These are phyloP conservation scores for Drosophila tanythrix DNA, from an alignment of 2,888 invertebrate species.

Conservation along the genomic window DNA sequence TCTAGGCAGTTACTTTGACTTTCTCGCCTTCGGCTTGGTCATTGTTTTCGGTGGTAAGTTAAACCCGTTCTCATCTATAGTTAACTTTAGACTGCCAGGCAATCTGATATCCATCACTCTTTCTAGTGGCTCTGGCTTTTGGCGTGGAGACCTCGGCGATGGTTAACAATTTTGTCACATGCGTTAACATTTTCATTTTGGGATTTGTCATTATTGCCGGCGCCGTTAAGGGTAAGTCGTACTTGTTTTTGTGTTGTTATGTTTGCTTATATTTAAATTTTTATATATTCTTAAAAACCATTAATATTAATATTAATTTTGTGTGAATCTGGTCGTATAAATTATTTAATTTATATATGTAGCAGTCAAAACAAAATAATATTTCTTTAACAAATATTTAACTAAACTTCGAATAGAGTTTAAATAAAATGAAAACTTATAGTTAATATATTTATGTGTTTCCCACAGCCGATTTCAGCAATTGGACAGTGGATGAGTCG, in stretches of 20 bases:
- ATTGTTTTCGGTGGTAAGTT: conserved; percentile 88
- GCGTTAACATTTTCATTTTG: conserved; percentile 90
- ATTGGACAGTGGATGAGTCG: conserved; percentile 86
- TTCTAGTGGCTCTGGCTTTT: conserved; percentile 88
- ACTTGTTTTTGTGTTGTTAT: not conserved
- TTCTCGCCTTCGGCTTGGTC: conserved; percentile 89
- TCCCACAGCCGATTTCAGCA: conserved; percentile 85
- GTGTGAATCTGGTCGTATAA: not conserved
- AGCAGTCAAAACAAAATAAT: not conserved
- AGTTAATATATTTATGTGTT: not conserved
- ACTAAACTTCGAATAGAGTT: not conserved
- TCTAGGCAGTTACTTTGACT: conserved; percentile 90
- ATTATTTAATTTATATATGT: not conserved
- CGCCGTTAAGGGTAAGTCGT: conserved; percentile 87
- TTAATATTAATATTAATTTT: not conserved
- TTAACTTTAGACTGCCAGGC: not conserved
- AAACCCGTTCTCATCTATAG: not conserved
- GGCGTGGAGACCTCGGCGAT: conserved; percentile 92
- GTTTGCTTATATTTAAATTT: not conserved
- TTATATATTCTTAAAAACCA: not conserved
- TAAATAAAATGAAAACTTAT: not conserved
- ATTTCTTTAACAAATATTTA: not conserved
- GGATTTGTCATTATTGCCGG: conserved; percentile 91
- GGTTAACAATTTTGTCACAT: conserved; percentile 92
- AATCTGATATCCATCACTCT: not conserved